Evolutionary conservation across 1,140 invertebrate genomes (phyloP).

Genomic region (Batillaria attramentaria): DNA sequence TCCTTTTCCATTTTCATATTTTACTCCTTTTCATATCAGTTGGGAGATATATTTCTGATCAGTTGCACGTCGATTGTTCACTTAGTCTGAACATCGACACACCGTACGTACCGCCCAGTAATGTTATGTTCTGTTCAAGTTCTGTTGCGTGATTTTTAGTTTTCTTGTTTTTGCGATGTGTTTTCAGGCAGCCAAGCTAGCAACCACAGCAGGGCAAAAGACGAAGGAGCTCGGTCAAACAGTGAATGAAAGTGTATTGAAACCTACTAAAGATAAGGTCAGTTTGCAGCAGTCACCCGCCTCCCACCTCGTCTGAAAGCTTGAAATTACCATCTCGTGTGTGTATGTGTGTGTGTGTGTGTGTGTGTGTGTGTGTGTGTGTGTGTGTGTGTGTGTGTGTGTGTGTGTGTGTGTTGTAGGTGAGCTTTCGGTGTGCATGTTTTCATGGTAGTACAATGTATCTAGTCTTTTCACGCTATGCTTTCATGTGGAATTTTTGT

Average conservation of each 20-base stretch:
- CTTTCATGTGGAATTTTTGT: no score
- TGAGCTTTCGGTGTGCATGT: not conserved
- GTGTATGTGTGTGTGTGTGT: not conserved
- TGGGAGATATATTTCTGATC: not conserved
- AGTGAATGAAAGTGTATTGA: constrained; percentile 64
- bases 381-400: constrained; percentile 2
- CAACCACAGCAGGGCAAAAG: constrained; percentile 57
- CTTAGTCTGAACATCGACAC: no score
- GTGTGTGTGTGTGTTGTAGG: not conserved
- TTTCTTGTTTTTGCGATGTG: no score
- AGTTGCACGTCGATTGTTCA: no score
- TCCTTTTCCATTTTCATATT: no score
- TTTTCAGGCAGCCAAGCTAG: constrained; percentile 60
- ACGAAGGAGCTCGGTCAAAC: constrained; percentile 61
- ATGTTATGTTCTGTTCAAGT: not conserved
- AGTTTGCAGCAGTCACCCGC: not conserved
- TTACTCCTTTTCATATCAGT: no score
- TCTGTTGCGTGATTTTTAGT: no score
- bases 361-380: constrained; percentile 27
- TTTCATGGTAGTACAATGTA: not conserved
- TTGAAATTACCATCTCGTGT: not conserved
- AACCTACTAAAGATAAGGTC: constrained; percentile 65
- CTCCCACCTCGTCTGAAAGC: not conserved
- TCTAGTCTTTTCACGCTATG: no score
- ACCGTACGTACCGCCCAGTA: not conserved